Percentiles rank a stretch among this genome's conserved stretches.
phyloP scores from a whole-genome alignment of 2,888 invertebrate genomes.

The Trissolcus japonicus region DNA sequence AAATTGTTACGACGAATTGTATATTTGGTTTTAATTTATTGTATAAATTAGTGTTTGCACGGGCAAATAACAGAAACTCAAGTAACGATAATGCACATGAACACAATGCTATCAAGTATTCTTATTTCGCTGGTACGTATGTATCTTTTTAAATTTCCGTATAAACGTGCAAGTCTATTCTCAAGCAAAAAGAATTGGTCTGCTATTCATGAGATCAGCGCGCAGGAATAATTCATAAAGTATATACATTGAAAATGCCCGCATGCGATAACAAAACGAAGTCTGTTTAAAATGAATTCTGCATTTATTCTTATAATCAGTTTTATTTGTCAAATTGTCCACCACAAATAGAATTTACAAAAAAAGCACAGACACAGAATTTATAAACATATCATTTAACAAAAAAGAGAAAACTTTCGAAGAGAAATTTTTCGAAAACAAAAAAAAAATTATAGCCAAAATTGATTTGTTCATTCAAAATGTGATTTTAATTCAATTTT shows the following conservation, averaged over 20 bases:
- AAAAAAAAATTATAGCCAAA: no score
- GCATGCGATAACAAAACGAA: constrained; percentile 45
- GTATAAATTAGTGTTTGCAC: no score
- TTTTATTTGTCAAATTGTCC: background rate
- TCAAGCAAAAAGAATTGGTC: constrained; percentile 36
- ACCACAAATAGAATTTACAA: no score
- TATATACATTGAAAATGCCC: constrained; percentile 45
- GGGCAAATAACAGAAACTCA: no score
- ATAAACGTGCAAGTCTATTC: constrained; percentile 29
- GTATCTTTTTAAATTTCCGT: constrained; percentile 25
- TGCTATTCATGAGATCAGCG: constrained; percentile 49
- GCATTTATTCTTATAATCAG: constrained; percentile 33
- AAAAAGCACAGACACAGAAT: no score
- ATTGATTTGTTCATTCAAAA: no score
- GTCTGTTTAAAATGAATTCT: constrained; percentile 31
- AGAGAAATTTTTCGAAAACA: no score
- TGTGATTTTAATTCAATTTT: no score
- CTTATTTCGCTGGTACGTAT: constrained; percentile 22
- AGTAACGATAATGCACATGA: background rate
- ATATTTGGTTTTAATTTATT: no score
- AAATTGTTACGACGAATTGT: no score
- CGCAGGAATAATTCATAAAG: constrained; percentile 48
- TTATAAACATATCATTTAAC: no score
- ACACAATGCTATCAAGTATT: constrained; percentile 6
- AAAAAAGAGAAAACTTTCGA: no score